Percentiles rank a stretch among this genome's conserved stretches.
Conservation (phyloP, 2,113 vertebrate genomes). For the Xiphorhynchus elegans region DNA sequence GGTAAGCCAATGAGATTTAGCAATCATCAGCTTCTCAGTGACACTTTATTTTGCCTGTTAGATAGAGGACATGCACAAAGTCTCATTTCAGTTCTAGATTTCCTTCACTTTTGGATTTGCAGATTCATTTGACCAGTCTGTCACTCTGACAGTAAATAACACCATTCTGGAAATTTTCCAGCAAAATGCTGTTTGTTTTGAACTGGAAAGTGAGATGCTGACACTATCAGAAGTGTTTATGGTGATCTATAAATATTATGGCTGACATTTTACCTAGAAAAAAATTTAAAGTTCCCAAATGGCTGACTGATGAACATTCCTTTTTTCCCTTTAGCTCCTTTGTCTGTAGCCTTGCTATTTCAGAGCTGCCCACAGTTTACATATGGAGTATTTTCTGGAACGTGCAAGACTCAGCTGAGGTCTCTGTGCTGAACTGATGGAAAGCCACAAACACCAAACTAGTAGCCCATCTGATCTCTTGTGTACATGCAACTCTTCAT, state of each 20-base stretch:
- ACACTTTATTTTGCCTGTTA: neutral
- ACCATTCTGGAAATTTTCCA: neutral
- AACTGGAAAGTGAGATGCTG: neutral
- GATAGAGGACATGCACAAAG: neutral
- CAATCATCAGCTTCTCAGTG: neutral
- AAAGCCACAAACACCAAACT: neutral
- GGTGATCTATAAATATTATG: neutral
- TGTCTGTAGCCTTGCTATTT: neutral
- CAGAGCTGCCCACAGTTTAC: neutral
- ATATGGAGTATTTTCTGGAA: neutral
- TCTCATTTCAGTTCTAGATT: neutral
- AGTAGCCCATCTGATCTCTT: neutral
- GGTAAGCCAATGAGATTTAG: neutral
- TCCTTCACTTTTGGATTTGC: neutral
- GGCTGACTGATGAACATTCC: neutral
- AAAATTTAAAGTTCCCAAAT: neutral
- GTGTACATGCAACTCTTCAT: neutral
- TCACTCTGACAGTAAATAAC: neutral
- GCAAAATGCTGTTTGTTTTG: neutral
- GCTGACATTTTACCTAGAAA: neutral
- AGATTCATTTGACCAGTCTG: neutral
- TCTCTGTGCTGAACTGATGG: neutral
- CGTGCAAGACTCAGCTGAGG: neutral
- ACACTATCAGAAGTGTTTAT: neutral
- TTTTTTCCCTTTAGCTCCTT: neutral